Base-by-base conservation (phyloP, 2,888 invertebrate species). In the Hipparchia semele region DNA sequence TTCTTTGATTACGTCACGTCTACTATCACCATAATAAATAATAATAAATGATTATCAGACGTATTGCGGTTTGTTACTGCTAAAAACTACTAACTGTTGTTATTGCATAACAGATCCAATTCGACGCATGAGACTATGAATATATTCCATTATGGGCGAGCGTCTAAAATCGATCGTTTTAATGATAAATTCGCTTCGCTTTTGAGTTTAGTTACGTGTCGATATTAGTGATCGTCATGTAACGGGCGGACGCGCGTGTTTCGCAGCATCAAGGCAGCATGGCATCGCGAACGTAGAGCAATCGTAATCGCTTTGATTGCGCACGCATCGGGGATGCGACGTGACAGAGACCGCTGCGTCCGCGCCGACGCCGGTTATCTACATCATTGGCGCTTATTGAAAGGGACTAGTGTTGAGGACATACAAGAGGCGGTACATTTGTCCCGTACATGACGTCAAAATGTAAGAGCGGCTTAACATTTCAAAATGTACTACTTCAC, bases 121-220 rank as follows among this genome's bases (percentile, higher is more conserved):
- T 60, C 69, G 39, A 53, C 69, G 61, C 60, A 60, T 59, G 33
- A n/a, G 10, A 7, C 6, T 61, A 61, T 68, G 68, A 60, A 69
- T 23, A 69, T 69, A 69, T 61, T 65, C 69, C 39, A 69, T 69
- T 45, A 54, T 45, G 69, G 61, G 39, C 66, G 64, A 74, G 80
- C 83, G 83, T 80, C 83, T 82, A 82, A 88, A 88, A 69, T 85
- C 84, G 85, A 83, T 82, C 82, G 83, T 88, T 82, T 80, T 81
- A 80, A 81, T 81, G 80, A 82, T 80, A 79, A 80, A 83, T 91
- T 91, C 82, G 90, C 81, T 82, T 79, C 89, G 88, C 87, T 86
- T 85, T 87, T 87, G 86, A 86, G 86, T 87, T 87, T 86, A 80
- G 89, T 90, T 90, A 90, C 91, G 90, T 90, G 90, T 90, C 83